A percentile compares a stretch with the other conserved stretches of the same genome.
These are phyloP conservation scores for Pandemis heparana DNA, from an alignment of 2,888 invertebrate species.

Conservation along the genomic window DNA sequence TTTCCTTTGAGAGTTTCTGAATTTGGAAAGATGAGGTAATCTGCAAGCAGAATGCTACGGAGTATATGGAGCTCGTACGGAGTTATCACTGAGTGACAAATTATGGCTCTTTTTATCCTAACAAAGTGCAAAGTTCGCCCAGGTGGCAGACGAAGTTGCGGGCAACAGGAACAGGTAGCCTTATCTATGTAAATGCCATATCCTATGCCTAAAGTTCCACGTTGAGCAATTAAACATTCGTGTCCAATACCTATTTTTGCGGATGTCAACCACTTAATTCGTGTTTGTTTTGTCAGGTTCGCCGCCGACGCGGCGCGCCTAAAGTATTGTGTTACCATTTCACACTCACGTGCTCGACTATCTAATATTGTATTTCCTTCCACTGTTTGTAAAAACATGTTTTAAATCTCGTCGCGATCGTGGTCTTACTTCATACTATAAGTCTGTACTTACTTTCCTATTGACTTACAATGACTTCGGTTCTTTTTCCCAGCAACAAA, in stretches of 20 bases:
- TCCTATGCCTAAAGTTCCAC: not conserved
- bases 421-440: not conserved
- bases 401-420: not conserved
- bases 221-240: conserved; percentile 27
- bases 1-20: no score
- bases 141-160: no score
- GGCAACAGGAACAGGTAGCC: no score
- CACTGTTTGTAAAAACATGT: conserved; percentile 23
- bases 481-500: no score
- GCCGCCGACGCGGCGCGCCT: conserved; percentile 59
- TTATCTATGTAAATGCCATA: not conserved
- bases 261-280: conserved; percentile 42
- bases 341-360: conserved; percentile 44
- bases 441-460: not conserved
- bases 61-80: no score
- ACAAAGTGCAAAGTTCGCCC: no score
- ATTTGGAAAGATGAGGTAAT: no score
- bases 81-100: no score
- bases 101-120: no score
- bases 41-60: no score
- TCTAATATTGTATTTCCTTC: conserved; percentile 32
- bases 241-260: conserved; percentile 37
- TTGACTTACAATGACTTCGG: not conserved
- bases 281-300: conserved; percentile 80
- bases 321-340: conserved; percentile 75